Base-by-base conservation (phyloP, 2,113 vertebrate species). In the Stercorarius parasiticus region DNA sequence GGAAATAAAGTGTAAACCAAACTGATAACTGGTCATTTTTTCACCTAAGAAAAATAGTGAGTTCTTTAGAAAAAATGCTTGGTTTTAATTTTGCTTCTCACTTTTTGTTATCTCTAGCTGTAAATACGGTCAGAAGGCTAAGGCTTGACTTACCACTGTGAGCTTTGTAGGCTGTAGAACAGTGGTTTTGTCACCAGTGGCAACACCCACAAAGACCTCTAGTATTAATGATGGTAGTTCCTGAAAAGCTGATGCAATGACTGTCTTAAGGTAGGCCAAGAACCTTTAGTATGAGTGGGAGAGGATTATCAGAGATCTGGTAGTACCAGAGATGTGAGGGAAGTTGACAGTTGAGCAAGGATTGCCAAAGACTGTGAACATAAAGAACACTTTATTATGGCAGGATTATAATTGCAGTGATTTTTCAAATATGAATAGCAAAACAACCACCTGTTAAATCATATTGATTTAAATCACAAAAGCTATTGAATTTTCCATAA, bases 401-500 rank as follows among this genome's bases (percentile, higher is more conserved):
- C 45, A 87, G 78, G 96, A 96, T 88, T 96, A 91, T 87, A 90
- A 94, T 81, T 88, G 45, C 84, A 83, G 50, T 2, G 4, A 53
- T 93, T 95, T 94, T 87, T 70, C 49, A 85, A 94, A 94, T 71
- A 29, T 88, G 89, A 95, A 92, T 87, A 92, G 50, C 74, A 93
- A 97, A 97, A 94, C 66, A 96, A 84, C 58, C 62, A 93, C 93
- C 88, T 95, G 82, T 97, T 96, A 97, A 97, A 94, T 96, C 27
- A 9, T 86, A 95, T 86, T 90, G 94, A 97, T 95, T 97, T 93
- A 94, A 94, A 92, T 93, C 94, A 92, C 50, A 96, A 86, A 95
- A 84, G 66, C 85, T 95, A 96, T 94, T 96, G 95, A 95, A 90
- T 96, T 96, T 95, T 92, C 92, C 58, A 73, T 92, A 92, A 95